These are phyloP conservation scores for human DNA, from an alignment of 2,113 vertebrate species.

Conservation along the genomic window DNA sequence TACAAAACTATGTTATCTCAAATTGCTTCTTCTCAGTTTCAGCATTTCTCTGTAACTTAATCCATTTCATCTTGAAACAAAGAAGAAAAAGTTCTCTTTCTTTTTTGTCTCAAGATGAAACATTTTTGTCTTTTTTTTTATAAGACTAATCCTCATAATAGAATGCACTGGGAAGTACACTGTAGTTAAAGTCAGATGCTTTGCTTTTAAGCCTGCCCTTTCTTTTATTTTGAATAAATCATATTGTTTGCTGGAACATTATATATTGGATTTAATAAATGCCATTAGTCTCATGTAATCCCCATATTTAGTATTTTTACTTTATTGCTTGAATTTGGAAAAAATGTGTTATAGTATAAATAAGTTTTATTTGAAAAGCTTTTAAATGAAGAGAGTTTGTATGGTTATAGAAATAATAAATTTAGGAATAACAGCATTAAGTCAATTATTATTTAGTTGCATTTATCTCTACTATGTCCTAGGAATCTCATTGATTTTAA, in stretches of 20 bases:
- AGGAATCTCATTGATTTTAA: neutral
- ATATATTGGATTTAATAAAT: constrained; percentile 26
- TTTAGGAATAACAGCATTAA: constrained; percentile 27
- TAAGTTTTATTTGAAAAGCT: constrained; percentile 45
- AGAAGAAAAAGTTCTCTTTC: neutral
- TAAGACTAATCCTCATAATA: neutral
- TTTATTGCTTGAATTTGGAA: neutral
- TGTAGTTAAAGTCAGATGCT: neutral
- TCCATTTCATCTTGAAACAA: neutral
- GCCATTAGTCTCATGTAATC: neutral
- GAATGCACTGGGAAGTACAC: neutral
- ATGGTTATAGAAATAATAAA: constrained; percentile 14
- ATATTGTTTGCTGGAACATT: neutral
- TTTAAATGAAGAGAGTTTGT: constrained; percentile 35
- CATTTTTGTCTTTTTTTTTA: neutral
- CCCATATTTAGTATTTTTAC: neutral
- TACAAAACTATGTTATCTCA: neutral
- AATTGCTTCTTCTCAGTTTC: neutral
- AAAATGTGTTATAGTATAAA: neutral
- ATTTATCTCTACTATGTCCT: constrained; percentile 51
- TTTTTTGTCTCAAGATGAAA: neutral
- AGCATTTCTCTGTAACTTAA: neutral
- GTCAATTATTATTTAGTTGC: constrained; percentile 48
- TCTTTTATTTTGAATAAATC: neutral
- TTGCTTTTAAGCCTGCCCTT: neutral